Conservation (phyloP, 2,888 invertebrate genomes). For the Dendrolimus houi region DNA sequence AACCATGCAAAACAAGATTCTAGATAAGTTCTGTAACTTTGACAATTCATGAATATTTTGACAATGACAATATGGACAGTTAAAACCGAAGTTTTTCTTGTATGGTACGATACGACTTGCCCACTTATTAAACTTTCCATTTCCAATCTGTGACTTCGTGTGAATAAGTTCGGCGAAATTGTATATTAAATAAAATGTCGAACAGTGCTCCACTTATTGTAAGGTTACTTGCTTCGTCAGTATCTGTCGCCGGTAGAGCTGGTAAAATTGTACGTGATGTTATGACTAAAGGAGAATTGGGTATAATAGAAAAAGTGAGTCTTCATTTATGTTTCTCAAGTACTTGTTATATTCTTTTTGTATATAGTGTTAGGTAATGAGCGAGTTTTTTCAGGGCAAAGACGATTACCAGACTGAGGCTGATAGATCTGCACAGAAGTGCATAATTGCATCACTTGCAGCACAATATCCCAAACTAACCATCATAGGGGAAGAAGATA, state of each 20-base stretch:
- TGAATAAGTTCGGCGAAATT: background rate
- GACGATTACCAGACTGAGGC: conserved; percentile 99
- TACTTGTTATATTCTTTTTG: background rate
- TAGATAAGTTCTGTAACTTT: too few species aligned
- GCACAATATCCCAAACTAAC: conserved; percentile 88
- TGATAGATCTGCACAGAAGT: conserved; percentile 95
- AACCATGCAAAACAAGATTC: too few species aligned
- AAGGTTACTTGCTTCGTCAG: conserved; percentile 85
- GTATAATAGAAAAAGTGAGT: conserved; percentile 92
- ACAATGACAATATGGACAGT: too few species aligned
- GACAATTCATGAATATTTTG: too few species aligned
- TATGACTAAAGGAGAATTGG: conserved; percentile 91
- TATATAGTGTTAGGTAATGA: too few species aligned
- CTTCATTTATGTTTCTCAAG: background rate
- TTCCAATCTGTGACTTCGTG: background rate
- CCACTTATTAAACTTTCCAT: background rate
- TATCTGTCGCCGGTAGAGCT: conserved; percentile 87
- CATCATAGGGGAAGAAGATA: conserved; percentile 95
- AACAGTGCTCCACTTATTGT: conserved; percentile 80
- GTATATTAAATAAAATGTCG: conserved; percentile 65
- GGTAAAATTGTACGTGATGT: conserved; percentile 95
- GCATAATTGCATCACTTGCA: conserved; percentile 91
- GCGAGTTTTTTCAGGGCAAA: conserved; percentile 77
- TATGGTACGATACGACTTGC: too few species aligned
- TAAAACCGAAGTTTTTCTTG: too few species aligned